A percentile compares a stretch with the other conserved stretches of the same genome.
Conservation (phyloP, 2,113 vertebrate species). For the Saccopteryx bilineata region DNA sequence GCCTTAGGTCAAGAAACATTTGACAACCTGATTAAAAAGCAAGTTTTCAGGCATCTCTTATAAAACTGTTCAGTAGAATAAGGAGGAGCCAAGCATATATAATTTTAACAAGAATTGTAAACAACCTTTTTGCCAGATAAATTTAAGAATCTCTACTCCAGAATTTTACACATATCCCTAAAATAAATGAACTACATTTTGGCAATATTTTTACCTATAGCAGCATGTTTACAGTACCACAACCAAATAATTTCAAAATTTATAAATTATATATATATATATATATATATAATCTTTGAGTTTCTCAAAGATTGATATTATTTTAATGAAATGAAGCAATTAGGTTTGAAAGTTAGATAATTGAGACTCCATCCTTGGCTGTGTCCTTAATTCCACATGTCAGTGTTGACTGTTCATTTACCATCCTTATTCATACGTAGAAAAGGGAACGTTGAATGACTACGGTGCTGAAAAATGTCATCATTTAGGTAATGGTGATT, state of each 20-base stretch:
- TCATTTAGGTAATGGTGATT: not conserved
- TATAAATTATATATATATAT: not conserved
- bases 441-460: not conserved
- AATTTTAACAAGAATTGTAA: conserved; percentile 6
- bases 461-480: not conserved
- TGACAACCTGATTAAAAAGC: not conserved
- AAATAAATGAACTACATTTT: not conserved
- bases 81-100: not conserved
- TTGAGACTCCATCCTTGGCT: not conserved
- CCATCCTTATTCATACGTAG: not conserved
- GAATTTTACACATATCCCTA: not conserved
- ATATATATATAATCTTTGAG: not conserved
- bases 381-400: not conserved
- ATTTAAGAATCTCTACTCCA: not conserved
- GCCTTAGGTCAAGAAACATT: not conserved
- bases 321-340: not conserved
- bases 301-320: not conserved
- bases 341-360: not conserved
- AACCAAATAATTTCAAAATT: not conserved
- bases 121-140: not conserved
- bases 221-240: not conserved
- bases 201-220: not conserved
- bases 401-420: not conserved
- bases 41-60: not conserved
- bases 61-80: not conserved